These are phyloP conservation scores for Leptocoma aspasia DNA, from an alignment of 2,113 vertebrate genomes.

Conservation along the genomic window DNA sequence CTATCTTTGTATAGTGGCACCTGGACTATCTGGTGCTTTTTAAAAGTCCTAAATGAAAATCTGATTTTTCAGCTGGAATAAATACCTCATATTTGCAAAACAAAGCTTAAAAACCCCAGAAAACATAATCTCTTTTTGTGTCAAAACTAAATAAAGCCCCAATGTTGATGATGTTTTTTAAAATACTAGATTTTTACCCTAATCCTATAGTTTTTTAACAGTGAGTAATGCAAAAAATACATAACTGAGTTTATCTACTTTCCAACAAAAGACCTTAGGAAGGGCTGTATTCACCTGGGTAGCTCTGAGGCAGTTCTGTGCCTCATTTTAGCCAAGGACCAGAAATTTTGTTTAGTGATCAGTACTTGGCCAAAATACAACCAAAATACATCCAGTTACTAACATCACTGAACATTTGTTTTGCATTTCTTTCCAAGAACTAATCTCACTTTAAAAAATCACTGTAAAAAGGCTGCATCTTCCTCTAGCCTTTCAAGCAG, in stretches of 20 bases:
- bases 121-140: background rate
- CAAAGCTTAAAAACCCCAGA: background rate
- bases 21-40: background rate
- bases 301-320: background rate
- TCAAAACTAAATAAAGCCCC: background rate
- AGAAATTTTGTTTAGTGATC: background rate
- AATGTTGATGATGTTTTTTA: background rate
- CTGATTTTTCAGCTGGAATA: background rate
- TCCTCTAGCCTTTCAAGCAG: background rate
- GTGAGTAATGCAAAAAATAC: background rate
- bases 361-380: background rate
- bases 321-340: background rate
- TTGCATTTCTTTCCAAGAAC: background rate
- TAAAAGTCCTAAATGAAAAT: background rate
- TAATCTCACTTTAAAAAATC: background rate
- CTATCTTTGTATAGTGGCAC: background rate
- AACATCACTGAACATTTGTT: background rate
- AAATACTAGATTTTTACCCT: background rate
- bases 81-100: background rate
- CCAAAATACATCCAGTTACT: background rate
- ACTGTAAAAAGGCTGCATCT: background rate
- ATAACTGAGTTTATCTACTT: background rate
- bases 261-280: background rate
- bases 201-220: background rate
- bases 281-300: background rate